A percentile compares a stretch with the other conserved stretches of the same genome.
Evolutionary conservation across 2,797 vertebrate genomes (phyloP).

Genomic region (Microhierax caerulescens): DNA sequence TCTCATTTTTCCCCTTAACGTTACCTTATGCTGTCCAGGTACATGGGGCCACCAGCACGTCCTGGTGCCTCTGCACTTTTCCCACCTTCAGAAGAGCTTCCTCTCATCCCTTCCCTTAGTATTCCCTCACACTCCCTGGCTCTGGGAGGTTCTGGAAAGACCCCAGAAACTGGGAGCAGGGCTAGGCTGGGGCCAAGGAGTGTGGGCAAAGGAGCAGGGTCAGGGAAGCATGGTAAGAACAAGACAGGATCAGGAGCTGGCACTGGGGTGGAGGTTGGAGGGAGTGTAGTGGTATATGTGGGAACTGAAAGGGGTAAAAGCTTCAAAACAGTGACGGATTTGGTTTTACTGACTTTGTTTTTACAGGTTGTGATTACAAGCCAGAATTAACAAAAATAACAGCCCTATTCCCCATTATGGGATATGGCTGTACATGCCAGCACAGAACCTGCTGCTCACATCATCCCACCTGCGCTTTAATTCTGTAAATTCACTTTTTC

Average conservation of each 20-base stretch:
- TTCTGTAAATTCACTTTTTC: neutral
- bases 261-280: neutral
- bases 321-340: neutral
- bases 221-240: accelerated
- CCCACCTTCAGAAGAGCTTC: neutral
- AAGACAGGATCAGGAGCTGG: neutral
- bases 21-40: neutral
- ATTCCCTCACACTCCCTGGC: accelerated
- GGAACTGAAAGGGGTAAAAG: neutral
- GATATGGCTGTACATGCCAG: neutral
- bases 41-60: accelerated
- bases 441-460: neutral
- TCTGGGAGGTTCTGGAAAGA: neutral
- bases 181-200: too few relatives aligned
- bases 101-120: neutral
- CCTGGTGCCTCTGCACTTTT: neutral
- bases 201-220: neutral
- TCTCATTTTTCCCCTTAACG: neutral
- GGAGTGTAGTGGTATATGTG: neutral
- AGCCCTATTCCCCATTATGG: neutral
- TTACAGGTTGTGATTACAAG: neutral
- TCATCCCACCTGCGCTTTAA: neutral
- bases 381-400: neutral
- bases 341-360: neutral
- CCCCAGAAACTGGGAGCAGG: neutral